Evolutionary conservation across 2,113 vertebrate species (phyloP).

Genomic region (Ictalurus furcatus): DNA sequence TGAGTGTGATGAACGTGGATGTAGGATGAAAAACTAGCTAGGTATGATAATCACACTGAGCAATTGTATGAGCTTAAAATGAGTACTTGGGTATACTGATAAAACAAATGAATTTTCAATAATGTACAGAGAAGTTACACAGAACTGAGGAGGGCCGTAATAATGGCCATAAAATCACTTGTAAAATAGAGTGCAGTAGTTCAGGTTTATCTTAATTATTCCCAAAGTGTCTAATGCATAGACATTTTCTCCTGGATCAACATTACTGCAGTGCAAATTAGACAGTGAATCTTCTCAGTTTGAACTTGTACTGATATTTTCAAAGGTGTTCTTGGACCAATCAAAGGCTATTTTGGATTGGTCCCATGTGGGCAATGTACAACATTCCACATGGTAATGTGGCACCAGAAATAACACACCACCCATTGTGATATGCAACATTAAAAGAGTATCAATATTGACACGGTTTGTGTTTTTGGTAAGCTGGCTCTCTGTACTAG

Average conservation of each 20-base stretch:
- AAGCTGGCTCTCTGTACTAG: neutral
- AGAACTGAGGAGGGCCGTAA: neutral
- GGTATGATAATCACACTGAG: neutral
- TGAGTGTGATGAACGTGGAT: neutral
- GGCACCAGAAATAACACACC: conserved; percentile 34
- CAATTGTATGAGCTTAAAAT: neutral
- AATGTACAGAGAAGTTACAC: neutral
- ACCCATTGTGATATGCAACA: conserved; percentile 39
- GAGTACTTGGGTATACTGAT: neutral
- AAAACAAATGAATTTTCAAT: neutral
- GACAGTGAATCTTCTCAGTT: neutral
- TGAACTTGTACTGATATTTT: conserved; percentile 1
- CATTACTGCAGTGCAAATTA: conserved; percentile 15
- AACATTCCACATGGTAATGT: conserved; percentile 5
- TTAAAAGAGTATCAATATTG: conserved; percentile 39
- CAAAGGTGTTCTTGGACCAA: neutral
- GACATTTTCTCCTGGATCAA: neutral
- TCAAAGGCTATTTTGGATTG: conserved; percentile 23
- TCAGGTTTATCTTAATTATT: conserved; percentile 1
- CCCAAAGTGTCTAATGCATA: neutral
- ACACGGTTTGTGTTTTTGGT: conserved; percentile 24
- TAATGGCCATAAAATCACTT: neutral
- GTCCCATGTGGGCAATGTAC: conserved; percentile 7
- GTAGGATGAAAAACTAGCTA: neutral
- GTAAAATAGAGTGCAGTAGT: neutral